Base-by-base conservation (phyloP, 2,888 invertebrate genomes). In the Amphimallon solstitiale region DNA sequence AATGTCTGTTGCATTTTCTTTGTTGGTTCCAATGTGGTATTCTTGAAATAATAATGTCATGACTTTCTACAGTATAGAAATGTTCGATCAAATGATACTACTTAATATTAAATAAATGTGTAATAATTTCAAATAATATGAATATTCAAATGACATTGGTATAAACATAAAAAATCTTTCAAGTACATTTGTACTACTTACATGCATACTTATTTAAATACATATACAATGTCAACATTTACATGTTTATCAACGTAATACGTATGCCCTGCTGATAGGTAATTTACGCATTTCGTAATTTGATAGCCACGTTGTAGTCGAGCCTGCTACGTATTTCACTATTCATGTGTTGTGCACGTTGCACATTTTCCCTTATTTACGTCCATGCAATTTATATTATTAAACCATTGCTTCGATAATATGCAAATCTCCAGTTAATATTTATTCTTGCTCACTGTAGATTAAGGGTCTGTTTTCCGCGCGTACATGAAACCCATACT, bases 361-460 rank as follows among this genome's bases (percentile, higher is more conserved):
- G 54, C 54, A 54, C 54, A 54, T 54, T 54, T 54, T 19, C 37
- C 54, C 54, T 54, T 54, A 54, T 54, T 54, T 54, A 54, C 40
- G 38, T 17, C 54, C 38, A 21, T 54, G 54, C 54, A 54, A 54
- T 54, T 54, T 54, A 54, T 54, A 38, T 54, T 40, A 38, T 54
- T 54, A 40, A 54, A 54, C 54, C 19, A 54, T 17, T 40, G 38
- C 21, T 19, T 40, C 54, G 54, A 54, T 54, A 54, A 54, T 54
- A 54, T 54, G 54, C 54, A 54, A 54, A 54, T 54, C 40, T 19
- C 37, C 40, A 5, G 12, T n/a, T 17, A 23, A 38, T 54, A 54
- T 54, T 54, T 54, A 54, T 54, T 54, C 21, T 40, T 21, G 40
- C 38, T 38, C 54, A 17, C 12, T 23, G 21, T 40, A 54, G 54